Evolutionary conservation across 2,797 vertebrate genomes (phyloP).

Genomic region (Myotis planiceps): DNA sequence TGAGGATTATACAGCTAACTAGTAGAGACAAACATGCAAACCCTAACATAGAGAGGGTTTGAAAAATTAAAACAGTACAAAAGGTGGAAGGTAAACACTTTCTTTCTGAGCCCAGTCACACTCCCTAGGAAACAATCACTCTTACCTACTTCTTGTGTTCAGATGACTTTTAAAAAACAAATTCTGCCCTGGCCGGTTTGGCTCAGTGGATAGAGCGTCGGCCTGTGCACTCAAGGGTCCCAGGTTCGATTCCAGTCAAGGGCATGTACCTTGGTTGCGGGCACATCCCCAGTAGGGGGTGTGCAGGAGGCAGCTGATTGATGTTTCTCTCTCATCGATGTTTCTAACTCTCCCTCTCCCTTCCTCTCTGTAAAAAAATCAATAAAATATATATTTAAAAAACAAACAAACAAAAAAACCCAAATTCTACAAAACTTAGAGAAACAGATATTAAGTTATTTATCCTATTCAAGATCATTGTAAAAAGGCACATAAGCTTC

Average conservation of each 20-base stretch:
- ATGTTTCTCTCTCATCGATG: too few relatives aligned
- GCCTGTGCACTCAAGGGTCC: too few relatives aligned
- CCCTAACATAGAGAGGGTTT: neutral
- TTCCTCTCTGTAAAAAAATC: too few relatives aligned
- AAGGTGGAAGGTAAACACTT: neutral
- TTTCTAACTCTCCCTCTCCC: too few relatives aligned
- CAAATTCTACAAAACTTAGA: neutral
- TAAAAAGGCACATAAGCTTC: neutral
- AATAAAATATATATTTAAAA: too few relatives aligned
- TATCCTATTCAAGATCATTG: neutral
- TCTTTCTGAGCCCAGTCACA: neutral
- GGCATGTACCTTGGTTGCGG: too few relatives aligned
- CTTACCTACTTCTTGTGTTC: neutral
- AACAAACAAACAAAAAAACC: too few relatives aligned
- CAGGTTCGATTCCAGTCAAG: too few relatives aligned
- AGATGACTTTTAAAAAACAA: neutral
- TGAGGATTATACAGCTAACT: neutral
- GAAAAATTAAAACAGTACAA: neutral
- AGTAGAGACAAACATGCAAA: slow-evolving; percentile 26
- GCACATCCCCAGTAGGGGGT: too few relatives aligned
- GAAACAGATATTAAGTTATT: neutral
- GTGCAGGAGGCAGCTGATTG: too few relatives aligned
- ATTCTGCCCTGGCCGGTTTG: neutral
- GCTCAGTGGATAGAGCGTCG: too few relatives aligned
- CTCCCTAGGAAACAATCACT: neutral